Evolutionary conservation across 2,797 vertebrate genomes (phyloP).

Genomic region (Takifugu rubripes): DNA sequence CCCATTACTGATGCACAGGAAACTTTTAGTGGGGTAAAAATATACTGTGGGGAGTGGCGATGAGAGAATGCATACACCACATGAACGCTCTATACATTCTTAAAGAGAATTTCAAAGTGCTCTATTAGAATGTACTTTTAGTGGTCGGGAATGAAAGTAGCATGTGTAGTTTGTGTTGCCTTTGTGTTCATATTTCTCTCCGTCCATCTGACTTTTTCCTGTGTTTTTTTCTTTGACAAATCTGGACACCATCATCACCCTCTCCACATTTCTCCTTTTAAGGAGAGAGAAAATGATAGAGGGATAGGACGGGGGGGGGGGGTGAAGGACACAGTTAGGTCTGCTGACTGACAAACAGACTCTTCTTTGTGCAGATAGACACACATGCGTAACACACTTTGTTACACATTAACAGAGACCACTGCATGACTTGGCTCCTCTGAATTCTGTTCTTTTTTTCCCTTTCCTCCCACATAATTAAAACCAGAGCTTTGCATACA

Average conservation of each 20-base stretch:
- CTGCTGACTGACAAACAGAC: slow-evolving; percentile 71
- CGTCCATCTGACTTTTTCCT: slow-evolving; percentile 16
- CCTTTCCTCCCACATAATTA: slow-evolving; percentile 42
- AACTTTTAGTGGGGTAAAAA: slow-evolving; percentile 75
- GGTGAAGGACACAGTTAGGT: slow-evolving; percentile 48
- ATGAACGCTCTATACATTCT: slow-evolving; percentile 35
- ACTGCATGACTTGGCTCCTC: slow-evolving; percentile 57
- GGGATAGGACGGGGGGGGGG: slow-evolving; percentile 31
- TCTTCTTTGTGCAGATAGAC: slow-evolving; percentile 64
- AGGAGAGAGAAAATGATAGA: slow-evolving; percentile 57
- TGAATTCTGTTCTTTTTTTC: slow-evolving; percentile 3
- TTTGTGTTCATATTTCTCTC: slow-evolving; percentile 19
- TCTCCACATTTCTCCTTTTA: slow-evolving; percentile 69
- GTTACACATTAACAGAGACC: slow-evolving; percentile 65
- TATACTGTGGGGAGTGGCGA: slow-evolving; percentile 62
- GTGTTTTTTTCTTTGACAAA: slow-evolving; percentile 8
- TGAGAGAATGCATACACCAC: slow-evolving; percentile 44
- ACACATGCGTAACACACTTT: slow-evolving; percentile 23
- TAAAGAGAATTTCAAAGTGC: slow-evolving; percentile 26
- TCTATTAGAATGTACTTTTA: slow-evolving; percentile 5
- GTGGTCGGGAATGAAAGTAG: slow-evolving; percentile 11
- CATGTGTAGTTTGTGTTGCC: slow-evolving; percentile 1
- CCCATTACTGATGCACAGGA: slow-evolving; percentile 56
- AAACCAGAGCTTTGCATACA: slow-evolving; percentile 56
- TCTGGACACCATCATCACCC: slow-evolving; percentile 35